Base-by-base conservation (phyloP, 2,888 invertebrate species). In the Eupithecia exiguata region DNA sequence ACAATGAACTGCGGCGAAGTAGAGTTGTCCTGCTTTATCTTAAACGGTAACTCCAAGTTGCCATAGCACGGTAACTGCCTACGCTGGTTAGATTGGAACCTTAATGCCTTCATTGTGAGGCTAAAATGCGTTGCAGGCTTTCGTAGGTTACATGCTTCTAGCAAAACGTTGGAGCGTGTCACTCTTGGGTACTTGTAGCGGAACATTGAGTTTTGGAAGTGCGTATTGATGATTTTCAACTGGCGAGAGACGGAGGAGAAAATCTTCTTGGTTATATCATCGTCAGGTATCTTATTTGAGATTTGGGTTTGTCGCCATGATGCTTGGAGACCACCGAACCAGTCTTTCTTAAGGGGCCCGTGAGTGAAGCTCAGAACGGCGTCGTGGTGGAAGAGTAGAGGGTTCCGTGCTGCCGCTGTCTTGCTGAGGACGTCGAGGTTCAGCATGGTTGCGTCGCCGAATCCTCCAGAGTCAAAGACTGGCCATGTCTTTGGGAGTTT, bases 391-490 rank as follows among this genome's bases (percentile, higher is more conserved):
- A 85, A 92, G 16, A 94, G 88, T 5, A 94, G 77, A 0, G 92
- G 90, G 76, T 94, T 94, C 36, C 80, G 84, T 16, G 78, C 62
- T 0, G 83, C 77, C 36, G 87, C 82, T 0, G 88, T 74, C 69
- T 88, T 91, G 63, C 89, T 89, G 36, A 86, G 67, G 2, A 90
- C 77, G 25, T 91, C 87, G 0, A 92, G 83, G 4, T 89, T 90
- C 6, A 92, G 78, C 58, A 91, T 79, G 16, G 89, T 75, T 0
- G 89, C 82, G 53, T 89, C 83, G 5, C 90, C 89, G 25, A 89
- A 95, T 79, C 95, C 94, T 88, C 95, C 95, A 0, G 95, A 94
- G 76, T 95, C 95, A 76, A 95, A 94, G 0, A 94, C 94, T 0
- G 94, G 94, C 94, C 95, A 94, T 85, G 94, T 92, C 82, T 91